Conservation (phyloP, 2,888 invertebrate genomes). For the Sphaeridia pumilis region DNA sequence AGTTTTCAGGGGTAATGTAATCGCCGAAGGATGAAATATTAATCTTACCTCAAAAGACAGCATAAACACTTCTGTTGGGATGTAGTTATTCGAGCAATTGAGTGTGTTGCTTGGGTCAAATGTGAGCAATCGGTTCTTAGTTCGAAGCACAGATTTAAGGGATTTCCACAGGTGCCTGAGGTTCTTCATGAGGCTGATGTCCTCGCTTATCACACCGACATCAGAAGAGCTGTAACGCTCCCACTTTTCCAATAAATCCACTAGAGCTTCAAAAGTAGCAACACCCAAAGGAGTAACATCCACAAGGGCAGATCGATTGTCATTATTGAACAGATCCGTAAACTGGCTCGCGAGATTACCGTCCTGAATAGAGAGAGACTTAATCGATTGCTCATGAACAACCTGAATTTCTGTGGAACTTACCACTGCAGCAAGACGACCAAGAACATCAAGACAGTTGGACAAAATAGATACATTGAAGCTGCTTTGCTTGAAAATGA, state of each 20-base stretch:
- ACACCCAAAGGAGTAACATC: constrained; percentile 32
- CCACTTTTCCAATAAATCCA: constrained; percentile 31
- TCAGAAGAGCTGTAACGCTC: constrained; percentile 22
- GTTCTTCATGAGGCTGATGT: constrained; percentile 11
- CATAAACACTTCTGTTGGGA: constrained; percentile 33
- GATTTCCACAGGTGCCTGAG: constrained; percentile 28
- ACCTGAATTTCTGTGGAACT: too few relatives aligned
- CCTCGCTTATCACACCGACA: neutral
- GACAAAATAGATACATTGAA: constrained; percentile 27
- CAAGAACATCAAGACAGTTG: constrained; percentile 23
- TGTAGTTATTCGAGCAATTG: constrained; percentile 28
- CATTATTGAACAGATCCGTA: constrained; percentile 26
- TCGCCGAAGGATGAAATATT: too few relatives aligned
- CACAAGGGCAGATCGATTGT: constrained; percentile 23
- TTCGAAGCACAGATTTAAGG: constrained; percentile 25
- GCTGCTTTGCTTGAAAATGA: constrained; percentile 19
- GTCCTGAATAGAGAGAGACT: too few relatives aligned
- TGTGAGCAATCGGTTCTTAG: constrained; percentile 28
- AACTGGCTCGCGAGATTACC: too few relatives aligned
- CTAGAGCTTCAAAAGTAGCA: constrained; percentile 29
- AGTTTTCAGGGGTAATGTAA: too few relatives aligned
- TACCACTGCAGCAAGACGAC: too few relatives aligned
- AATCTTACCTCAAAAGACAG: constrained; percentile 30
- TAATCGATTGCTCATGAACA: too few relatives aligned
- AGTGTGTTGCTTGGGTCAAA: constrained; percentile 18